Base-by-base conservation (phyloP, 2,797 vertebrate genomes). In the Lacerta agilis region DNA sequence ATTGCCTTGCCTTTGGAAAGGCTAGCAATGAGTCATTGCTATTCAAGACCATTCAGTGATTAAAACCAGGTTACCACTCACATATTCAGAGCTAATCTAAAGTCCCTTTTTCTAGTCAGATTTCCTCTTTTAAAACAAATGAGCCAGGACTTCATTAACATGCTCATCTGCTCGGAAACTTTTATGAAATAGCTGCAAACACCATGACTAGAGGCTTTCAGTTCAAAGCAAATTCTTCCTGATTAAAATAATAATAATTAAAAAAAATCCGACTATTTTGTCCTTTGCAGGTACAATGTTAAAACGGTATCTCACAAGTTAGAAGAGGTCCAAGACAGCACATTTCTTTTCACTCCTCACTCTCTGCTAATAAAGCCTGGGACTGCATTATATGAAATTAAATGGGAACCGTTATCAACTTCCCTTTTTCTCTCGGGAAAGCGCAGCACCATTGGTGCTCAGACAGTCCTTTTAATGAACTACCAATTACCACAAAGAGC, bases 41-140 rank as follows among this genome's bases (percentile, higher is more conserved):
- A 86, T 75, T 87, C 89, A 91, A 87, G 61, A 85, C 13, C 79
- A 79, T 38, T 90, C 75, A 85, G 79, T 87, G 91, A 94, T 92
- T 90, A 90, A 93, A 92, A 87, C 8, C n/a, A 83, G 86, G 86
- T 82, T 0, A 85, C 86, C 87, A 66, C 4, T 88, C 87, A 90
- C 80, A 38, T 1, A 78, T 90, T 81, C 83, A 85, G 15, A 88
- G 61, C 77, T 87, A 86, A 78, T 85, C 83, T 87, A 71, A 92
- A 85, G 91, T 87, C 83, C 86, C 86, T 83, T 84, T 43, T 41
- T 86, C 77, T 79, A 83, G 82, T 49, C 69, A 11, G 3, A 17
- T 85, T 89, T 90, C 88, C 83, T 79, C 82, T 83, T n/a, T 89
- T 85, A 93, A 95, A 89, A 92, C 90, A 61, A 91, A 93, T 83